phyloP scores from a whole-genome alignment of 2,113 vertebrate genomes.

The Electrona antarctica region DNA sequence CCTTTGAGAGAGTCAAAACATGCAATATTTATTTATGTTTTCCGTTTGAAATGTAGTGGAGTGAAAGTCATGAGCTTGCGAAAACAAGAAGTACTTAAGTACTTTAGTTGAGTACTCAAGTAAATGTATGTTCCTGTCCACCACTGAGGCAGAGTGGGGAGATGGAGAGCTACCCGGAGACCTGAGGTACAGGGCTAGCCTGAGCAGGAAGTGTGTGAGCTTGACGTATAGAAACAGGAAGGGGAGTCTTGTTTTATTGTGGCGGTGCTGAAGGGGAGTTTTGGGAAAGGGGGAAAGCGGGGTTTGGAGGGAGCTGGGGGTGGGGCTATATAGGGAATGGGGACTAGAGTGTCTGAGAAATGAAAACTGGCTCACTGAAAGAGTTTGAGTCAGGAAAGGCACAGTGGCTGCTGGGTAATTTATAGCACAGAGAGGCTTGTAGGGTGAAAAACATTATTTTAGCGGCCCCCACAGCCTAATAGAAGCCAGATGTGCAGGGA shows the following conservation, averaged over 20 bases:
- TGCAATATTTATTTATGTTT: too few relatives aligned
- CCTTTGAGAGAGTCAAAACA: too few relatives aligned
- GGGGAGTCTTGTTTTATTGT: slow-evolving; percentile 33
- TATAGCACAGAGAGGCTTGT: slow-evolving; percentile 84
- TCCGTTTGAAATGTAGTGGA: too few relatives aligned
- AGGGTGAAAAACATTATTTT: slow-evolving; percentile 89
- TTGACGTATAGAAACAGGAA: slow-evolving; percentile 40
- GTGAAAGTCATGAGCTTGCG: too few relatives aligned
- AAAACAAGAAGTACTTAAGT: too few relatives aligned
- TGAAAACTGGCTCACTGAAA: slow-evolving; percentile 64
- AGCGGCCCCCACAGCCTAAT: slow-evolving; percentile 82
- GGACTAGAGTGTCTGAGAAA: slow-evolving; percentile 63
- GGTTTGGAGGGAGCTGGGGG: slow-evolving; percentile 28
- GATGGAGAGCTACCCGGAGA: too few relatives aligned
- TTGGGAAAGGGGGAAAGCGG: slow-evolving; percentile 54
- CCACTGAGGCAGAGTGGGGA: too few relatives aligned
- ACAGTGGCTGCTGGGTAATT: slow-evolving; percentile 84
- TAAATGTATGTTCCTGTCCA: too few relatives aligned
- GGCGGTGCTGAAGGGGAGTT: slow-evolving; percentile 49
- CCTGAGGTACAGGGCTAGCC: not conserved
- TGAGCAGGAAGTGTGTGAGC: slow-evolving; percentile 39
- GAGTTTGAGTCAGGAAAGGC: slow-evolving; percentile 71
- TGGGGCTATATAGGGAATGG: not conserved
- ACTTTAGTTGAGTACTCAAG: too few relatives aligned
- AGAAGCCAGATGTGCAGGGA: slow-evolving; percentile 84